Evolutionary conservation across 2,888 invertebrate species (phyloP).

Genomic region (Spialia ferax): DNA sequence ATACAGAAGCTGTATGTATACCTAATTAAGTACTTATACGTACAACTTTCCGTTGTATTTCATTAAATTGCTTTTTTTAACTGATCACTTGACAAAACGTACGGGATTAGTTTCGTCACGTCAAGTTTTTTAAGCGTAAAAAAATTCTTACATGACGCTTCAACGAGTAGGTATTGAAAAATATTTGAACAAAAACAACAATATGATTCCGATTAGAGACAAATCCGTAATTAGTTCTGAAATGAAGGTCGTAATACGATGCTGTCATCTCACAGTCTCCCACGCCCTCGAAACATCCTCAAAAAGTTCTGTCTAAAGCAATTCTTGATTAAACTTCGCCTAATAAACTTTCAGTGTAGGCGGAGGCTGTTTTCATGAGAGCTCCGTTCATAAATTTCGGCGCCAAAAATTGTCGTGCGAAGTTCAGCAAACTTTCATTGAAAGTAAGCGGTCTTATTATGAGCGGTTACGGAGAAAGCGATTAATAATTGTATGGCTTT

Average conservation of each 20-base stretch:
- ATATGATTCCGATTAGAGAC: no score
- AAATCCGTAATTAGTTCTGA: not conserved
- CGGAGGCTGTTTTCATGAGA: conserved; percentile 27
- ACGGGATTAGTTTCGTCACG: no score
- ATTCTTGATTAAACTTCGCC: conserved; percentile 37
- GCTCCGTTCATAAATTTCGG: conserved; percentile 36
- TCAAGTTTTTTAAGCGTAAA: no score
- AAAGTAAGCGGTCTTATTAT: conserved; percentile 7
- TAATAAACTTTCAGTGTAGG: conserved; percentile 33
- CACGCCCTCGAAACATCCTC: conserved; percentile 26
- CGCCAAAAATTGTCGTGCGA: conserved; percentile 35
- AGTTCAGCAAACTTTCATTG: conserved; percentile 21
- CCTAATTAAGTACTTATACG: no score
- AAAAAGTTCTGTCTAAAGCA: conserved; percentile 33
- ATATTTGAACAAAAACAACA: no score
- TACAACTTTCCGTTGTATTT: no score
- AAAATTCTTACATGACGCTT: no score
- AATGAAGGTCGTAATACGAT: not conserved
- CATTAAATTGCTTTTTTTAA: no score
- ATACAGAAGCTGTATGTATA: no score
- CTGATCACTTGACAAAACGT: no score
- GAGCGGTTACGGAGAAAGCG: not conserved
- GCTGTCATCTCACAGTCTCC: not conserved
- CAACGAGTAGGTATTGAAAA: no score
- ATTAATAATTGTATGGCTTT: no score